These are phyloP conservation scores for Pitta sordida DNA, from an alignment of 2,113 vertebrate species.

Conservation along the genomic window DNA sequence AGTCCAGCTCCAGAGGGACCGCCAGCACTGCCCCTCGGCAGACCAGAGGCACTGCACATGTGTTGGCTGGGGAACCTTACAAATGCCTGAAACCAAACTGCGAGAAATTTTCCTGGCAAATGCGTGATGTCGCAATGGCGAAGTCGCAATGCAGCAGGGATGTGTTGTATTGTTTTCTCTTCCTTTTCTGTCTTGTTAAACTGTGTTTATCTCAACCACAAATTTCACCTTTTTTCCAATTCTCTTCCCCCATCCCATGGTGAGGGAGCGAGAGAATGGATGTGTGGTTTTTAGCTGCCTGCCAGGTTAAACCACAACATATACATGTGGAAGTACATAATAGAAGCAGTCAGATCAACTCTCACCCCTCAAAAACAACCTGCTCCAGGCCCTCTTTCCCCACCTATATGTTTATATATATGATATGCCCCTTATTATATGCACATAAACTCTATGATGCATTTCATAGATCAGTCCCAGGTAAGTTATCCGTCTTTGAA, in stretches of 20 bases:
- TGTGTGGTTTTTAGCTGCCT: background rate
- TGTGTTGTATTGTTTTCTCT: background rate
- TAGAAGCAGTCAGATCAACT: background rate
- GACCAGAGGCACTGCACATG: too few species aligned
- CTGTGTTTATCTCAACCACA: background rate
- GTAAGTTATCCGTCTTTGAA: background rate
- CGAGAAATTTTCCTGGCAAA: too few species aligned
- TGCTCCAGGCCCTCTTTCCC: rapidly evolving
- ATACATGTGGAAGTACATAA: background rate
- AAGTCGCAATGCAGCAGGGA: too few species aligned
- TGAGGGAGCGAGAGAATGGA: background rate
- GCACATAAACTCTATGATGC: background rate
- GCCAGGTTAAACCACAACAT: background rate
- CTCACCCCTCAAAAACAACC: background rate
- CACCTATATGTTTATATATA: background rate
- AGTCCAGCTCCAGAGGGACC: too few species aligned
- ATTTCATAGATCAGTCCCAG: background rate
- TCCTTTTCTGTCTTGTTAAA: background rate
- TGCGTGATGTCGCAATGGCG: too few species aligned
- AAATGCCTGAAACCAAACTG: too few species aligned
- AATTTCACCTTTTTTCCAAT: background rate
- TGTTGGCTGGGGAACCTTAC: too few species aligned
- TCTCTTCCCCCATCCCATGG: background rate
- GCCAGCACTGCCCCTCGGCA: too few species aligned
- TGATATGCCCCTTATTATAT: rapidly evolving